Conservation (phyloP, 2,113 vertebrate genomes). For the Oreotragus oreotragus region DNA sequence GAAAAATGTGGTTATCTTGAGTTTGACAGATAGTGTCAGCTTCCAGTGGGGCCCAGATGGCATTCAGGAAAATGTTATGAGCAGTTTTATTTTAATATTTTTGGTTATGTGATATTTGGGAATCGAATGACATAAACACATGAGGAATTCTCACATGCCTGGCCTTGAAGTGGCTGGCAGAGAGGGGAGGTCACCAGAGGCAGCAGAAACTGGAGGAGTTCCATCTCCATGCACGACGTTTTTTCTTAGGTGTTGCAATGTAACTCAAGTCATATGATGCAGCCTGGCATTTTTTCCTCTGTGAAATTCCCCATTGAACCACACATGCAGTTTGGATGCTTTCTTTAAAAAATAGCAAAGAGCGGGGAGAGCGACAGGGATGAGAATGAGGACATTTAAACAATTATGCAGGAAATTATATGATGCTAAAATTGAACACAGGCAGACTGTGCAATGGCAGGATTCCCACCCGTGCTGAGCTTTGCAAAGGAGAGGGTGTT, state of each 20-base stretch:
- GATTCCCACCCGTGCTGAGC: constrained; percentile 76
- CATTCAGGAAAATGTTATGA: constrained; percentile 75
- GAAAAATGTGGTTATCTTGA: constrained; percentile 79
- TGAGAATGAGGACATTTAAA: constrained; percentile 81
- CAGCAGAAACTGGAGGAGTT: constrained; percentile 4
- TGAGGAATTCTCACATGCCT: constrained; percentile 38
- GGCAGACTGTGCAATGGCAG: constrained; percentile 79
- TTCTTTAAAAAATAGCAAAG: constrained; percentile 48
- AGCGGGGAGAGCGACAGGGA: constrained; percentile 61
- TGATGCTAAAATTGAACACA: constrained; percentile 83
- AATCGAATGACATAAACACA: constrained; percentile 69
- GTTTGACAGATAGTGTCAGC: constrained; percentile 79
- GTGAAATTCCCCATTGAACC: constrained; percentile 67
- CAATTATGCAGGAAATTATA: constrained; percentile 83
- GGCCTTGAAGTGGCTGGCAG: constrained; percentile 53
- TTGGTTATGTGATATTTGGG: constrained; percentile 71
- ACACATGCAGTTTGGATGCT: constrained; percentile 58
- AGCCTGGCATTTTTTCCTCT: neutral
- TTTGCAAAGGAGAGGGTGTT: constrained; percentile 61
- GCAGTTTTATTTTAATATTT: constrained; percentile 78
- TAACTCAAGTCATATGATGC: neutral
- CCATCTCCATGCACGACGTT: neutral
- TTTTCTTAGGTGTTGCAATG: constrained; percentile 1
- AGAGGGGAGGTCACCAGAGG: constrained; percentile 20
- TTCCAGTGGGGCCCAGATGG: constrained; percentile 79